Base-by-base conservation (phyloP, 1,140 invertebrate species). In the Notospermus geniculatus region DNA sequence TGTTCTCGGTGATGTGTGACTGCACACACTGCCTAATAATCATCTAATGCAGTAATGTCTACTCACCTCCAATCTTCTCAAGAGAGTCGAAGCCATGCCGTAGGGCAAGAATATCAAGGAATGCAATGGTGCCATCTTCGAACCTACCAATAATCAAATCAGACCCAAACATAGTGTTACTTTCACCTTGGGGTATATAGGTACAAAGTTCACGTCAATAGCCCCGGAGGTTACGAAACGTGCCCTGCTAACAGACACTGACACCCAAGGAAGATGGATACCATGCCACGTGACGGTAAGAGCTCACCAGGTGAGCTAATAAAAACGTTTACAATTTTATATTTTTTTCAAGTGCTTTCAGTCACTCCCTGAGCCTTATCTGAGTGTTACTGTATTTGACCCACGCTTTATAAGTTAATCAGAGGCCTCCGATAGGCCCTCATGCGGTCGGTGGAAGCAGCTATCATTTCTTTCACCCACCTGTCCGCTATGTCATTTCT, bases 81-180 rank as follows among this genome's bases (percentile, higher is more conserved):
- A 93, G 63, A 63, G 84, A 82, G 59, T 91, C 87, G 71, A 96
- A 91, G 39, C 93, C 93, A 82, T 92, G 86, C 64, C 87, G 85
- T 2, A 98, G 74, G 1, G 90, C 84, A 15, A 90, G 80, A 67
- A 98, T 93, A 17, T 91, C 89, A 22, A 96, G 80, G 81, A 92
- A 98, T 41, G 92, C 85, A 39, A 93, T 59, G 0, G 95, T 97
- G 13, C 95, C 95, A 85, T 97, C 93, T 84, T 98, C 94, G 84
- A 95, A 95, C 71, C 92, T 94, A 76, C 1, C 83, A 75, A 25
- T 67, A 57, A 29, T 11, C 19, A 43, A 43, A 43, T 13, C 19
- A 19, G 39, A 43, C 39, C 39, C 11, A 43, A 43, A 13, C 39
- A 43, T 11, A 11, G 39, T 13, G 11, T 43, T 43, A 19, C 19